Conservation (phyloP, 2,113 vertebrate genomes). For the Hippocampus abdominalis region DNA sequence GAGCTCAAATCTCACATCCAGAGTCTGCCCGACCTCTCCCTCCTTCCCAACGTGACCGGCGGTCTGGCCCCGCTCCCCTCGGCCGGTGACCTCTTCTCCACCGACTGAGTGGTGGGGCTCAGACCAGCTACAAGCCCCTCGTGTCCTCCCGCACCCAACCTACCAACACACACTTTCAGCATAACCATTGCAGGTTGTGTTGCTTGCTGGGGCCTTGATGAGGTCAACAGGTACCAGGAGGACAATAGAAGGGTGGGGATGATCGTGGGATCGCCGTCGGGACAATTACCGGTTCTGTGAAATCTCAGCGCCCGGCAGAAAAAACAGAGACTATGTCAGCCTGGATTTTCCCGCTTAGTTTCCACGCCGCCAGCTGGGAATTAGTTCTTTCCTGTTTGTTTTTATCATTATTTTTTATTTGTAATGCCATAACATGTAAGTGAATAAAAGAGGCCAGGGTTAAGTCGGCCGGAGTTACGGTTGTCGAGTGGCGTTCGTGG, state of each 20-base stretch:
- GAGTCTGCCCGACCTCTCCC: constrained; percentile 93
- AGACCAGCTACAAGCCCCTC: constrained; percentile 11
- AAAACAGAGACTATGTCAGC: constrained; percentile 49
- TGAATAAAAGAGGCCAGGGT: constrained; percentile 3
- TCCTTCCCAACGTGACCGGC: constrained; percentile 92
- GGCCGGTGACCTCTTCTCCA: constrained; percentile 96
- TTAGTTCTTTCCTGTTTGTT: constrained; percentile 40
- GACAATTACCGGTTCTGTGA: constrained; percentile 22
- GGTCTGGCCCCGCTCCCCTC: constrained; percentile 94
- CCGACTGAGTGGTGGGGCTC: constrained; percentile 77
- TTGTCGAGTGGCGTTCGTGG: constrained; percentile 26
- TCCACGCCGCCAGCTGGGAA: constrained; percentile 63
- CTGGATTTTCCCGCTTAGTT: constrained; percentile 45
- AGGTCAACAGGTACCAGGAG: constrained; percentile 19
- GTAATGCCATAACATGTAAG: not conserved
- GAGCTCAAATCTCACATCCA: constrained; percentile 99
- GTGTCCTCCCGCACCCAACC: constrained; percentile 23
- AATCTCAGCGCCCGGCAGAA: constrained; percentile 31
- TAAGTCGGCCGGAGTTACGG: constrained; percentile 6
- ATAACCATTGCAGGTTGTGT: constrained; percentile 22
- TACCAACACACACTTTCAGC: constrained; percentile 37
- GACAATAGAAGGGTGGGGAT: constrained; percentile 17
- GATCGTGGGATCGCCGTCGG: not conserved
- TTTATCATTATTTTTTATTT: constrained; percentile 52
- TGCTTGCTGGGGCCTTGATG: constrained; percentile 19